Base-by-base conservation (phyloP, 2,888 invertebrate genomes). In the Phlogophora meticulosa region DNA sequence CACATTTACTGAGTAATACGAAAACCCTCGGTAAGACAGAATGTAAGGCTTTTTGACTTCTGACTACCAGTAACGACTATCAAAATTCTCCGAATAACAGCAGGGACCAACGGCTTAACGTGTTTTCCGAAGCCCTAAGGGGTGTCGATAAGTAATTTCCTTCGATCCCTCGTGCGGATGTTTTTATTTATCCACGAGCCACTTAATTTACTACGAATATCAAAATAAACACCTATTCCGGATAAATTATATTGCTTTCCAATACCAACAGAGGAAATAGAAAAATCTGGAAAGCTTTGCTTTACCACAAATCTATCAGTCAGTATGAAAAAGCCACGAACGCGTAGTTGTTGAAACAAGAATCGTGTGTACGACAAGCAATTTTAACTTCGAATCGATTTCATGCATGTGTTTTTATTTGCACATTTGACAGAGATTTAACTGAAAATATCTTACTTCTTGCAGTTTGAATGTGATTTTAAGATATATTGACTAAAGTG, bases 351-450 rank as follows among this genome's bases (percentile, higher is more conserved):
- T 57, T 7, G n/a, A 34, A 66, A 60, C 51, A 45, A 60, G 53
- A 60, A 46, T 65, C 40, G 28, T 65, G 53, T 75, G 36, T 34
- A 53, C 61, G 67, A 78, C 66, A 78, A 78, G 75, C 78, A 80
- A 80, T 80, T 75, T n/a, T 70, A 68, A 78, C 65, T 78, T 80
- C 7, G 43, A 57, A 58, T 24, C n/a, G 38, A 43, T 67, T 63
- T 67, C 57, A 55, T 55, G 49, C 36, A 38, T 51, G 28, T 51
- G 32, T 22, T 48, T 42, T 43, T 58, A 43, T 56, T 70, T 64
- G 45, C 43, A 7, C 24, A 57, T 15, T 28, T 17, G 4, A 13
- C n/a, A 13, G 1, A 24, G 4, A 5, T 46, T 56, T 58, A 34
- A 4, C 17, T 7, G 1, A n/a, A 20, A 0, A 3, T 17, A 46